Evolutionary conservation across 1,140 invertebrate genomes (phyloP), one percentile per base, ranked within the genome.

Genomic region (Drosophila neocordata): DNA sequence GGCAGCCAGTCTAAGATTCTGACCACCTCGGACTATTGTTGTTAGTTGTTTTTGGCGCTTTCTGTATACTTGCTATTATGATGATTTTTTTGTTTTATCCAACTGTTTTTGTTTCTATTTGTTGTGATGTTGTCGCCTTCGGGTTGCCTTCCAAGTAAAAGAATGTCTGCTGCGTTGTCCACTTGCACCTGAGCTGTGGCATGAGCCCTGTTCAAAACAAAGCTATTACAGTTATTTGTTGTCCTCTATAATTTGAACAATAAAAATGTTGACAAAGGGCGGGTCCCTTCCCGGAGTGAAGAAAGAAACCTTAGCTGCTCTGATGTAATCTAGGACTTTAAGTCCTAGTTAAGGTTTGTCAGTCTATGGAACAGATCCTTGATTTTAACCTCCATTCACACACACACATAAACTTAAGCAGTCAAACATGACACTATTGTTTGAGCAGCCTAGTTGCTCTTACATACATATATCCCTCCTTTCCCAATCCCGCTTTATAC

Each of bases 171-270:
- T 48, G 53, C 70, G 56, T 9, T 73, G 75, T 82, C 78, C 83
- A 87, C 83, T 83, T 87, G 82, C 68, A 65, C 57, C 64, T 34
- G 62, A 37, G 59, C 61, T 56, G 41, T 20, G 2, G 2, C 41
- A 59, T n/a, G 64, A 85, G 77, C 77, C 82, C 77, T 85, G 74
- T 67, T 71, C 82, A 87, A 87, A 87, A 87, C 82, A 87, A 87
- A 87, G 83, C 82, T 83, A 87, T 87, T 87, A 87, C 82, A 72
- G 67, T 87, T 87, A 88, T 87, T 87, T 87, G 78, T 87, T 81
- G 79, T 77, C 78, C 78, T 70, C 77, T 79, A 74, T 82, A 88
- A 87, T 87, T 87, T 88, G 82, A 71, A 88, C 82, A 85, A 82
- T 87, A 87, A 87, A 87, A 88, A 87, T 77, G 80, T 82, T 79